phyloP scores from a whole-genome alignment of 2,113 vertebrate genomes.

The Ancistrus triradiatus region DNA sequence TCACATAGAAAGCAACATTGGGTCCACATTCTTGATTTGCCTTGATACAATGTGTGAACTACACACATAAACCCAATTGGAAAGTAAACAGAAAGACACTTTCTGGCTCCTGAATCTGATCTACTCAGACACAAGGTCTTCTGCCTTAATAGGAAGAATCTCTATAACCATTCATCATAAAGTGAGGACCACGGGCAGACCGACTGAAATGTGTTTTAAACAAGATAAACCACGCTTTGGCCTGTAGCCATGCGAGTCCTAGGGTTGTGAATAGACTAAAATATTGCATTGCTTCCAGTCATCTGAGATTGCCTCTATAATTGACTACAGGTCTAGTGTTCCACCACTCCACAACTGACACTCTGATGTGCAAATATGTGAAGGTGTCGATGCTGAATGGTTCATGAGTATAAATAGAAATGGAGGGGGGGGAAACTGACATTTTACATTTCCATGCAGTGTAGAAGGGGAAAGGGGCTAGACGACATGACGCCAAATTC shows the following conservation, averaged over 20 bases:
- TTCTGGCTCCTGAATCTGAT: neutral
- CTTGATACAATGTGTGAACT: no score
- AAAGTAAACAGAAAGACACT: neutral
- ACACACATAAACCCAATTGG: no score
- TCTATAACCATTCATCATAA: constrained; percentile 3
- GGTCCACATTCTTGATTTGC: no score
- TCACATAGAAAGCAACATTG: no score
- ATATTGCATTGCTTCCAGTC: neutral
- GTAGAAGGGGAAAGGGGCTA: neutral
- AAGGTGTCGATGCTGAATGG: no score
- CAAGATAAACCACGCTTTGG: neutral
- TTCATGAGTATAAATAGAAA: constrained; percentile 17
- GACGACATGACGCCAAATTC: neutral
- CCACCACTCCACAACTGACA: neutral
- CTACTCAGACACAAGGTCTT: neutral
- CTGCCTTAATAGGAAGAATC: constrained; percentile 41
- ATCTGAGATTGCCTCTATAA: constrained; percentile 12
- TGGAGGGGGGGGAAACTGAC: neutral
- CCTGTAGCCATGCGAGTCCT: neutral
- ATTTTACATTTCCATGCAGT: constrained; percentile 2
- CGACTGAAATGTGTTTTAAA: neutral
- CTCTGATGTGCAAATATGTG: neutral
- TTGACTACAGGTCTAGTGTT: neutral
- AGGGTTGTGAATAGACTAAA: neutral
- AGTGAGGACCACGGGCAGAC: constrained; percentile 1